A percentile compares a stretch with the other conserved stretches of the same genome.
Evolutionary conservation across 2,888 invertebrate genomes (phyloP).

Genomic region (Timema cristinae): DNA sequence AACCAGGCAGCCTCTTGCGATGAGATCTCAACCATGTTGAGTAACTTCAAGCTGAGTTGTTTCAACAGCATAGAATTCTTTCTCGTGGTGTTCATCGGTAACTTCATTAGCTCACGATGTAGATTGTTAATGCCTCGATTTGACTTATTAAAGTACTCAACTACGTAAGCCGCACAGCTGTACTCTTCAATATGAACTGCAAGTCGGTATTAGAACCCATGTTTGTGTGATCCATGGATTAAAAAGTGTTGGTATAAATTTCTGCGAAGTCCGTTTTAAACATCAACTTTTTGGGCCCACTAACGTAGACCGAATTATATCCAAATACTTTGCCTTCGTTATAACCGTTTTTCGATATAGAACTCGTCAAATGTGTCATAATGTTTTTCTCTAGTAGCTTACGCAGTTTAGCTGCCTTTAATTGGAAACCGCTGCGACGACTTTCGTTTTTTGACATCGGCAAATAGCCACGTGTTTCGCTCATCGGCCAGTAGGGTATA

Average conservation of each 20-base stretch:
- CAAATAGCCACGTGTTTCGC: neutral
- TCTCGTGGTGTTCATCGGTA: slow-evolving; percentile 39
- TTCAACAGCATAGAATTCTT: slow-evolving; percentile 37
- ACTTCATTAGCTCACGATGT: slow-evolving; percentile 36
- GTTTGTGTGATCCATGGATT: slow-evolving; percentile 42
- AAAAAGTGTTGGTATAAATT: slow-evolving; percentile 44
- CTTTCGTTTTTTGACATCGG: neutral
- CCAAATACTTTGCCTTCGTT: slow-evolving; percentile 30
- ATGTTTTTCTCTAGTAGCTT: slow-evolving; percentile 9
- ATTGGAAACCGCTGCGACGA: neutral
- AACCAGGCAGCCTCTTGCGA: slow-evolving; percentile 47
- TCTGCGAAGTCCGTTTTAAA: slow-evolving; percentile 39
- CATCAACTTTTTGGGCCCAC: slow-evolving; percentile 41
- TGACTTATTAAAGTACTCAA: slow-evolving; percentile 42
- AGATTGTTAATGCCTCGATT: slow-evolving; percentile 42
- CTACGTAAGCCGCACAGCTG: slow-evolving; percentile 44
- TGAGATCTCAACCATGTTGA: slow-evolving; percentile 41
- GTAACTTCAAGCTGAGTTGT: slow-evolving; percentile 38
- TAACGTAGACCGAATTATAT: slow-evolving; percentile 35
- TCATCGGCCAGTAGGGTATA: neutral
- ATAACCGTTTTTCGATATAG: neutral
- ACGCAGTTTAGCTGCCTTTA: slow-evolving; percentile 7
- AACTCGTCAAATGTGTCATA: neutral
- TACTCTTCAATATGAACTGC: slow-evolving; percentile 44
- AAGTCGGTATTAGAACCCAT: slow-evolving; percentile 43